These are phyloP conservation scores for Diplosoma virens DNA, from an alignment of 23 tunicate genomes.

Conservation along the genomic window DNA sequence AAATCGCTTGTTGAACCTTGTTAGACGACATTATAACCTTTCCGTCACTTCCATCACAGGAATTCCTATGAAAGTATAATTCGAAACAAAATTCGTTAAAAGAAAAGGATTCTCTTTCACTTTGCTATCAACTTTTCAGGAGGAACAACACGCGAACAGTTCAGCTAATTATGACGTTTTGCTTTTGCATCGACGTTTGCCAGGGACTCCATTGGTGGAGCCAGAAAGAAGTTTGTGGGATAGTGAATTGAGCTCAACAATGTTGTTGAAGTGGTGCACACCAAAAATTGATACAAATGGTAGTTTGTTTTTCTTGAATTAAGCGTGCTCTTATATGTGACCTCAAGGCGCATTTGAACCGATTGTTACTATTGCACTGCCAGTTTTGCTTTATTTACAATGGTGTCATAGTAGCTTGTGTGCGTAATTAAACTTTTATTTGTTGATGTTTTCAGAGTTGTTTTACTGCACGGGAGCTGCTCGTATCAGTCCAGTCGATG, in stretches of 20 bases:
- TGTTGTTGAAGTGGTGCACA: constrained; percentile 88
- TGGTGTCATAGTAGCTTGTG: neutral
- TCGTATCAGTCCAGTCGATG: constrained; percentile 91
- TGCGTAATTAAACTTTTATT: neutral
- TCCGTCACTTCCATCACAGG: constrained; percentile 91
- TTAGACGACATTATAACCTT: constrained; percentile 65
- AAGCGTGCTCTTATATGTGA: too few species aligned
- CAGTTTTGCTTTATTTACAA: too few species aligned
- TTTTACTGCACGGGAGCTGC: constrained; percentile 86
- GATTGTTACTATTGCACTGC: too few species aligned
- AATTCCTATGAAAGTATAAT: constrained; percentile 87
- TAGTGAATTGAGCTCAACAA: constrained; percentile 68
- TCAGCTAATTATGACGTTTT: constrained; percentile 92
- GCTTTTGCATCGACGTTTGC: constrained; percentile 66
- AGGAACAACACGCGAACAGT: constrained; percentile 86
- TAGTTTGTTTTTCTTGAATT: too few species aligned
- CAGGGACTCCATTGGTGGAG: constrained; percentile 47
- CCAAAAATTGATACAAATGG: constrained; percentile 85
- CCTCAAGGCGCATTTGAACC: too few species aligned
- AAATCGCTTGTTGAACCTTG: constrained; percentile 77
- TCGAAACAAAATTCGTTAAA: neutral
- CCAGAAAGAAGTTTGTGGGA: constrained; percentile 33
- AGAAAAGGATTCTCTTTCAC: neutral
- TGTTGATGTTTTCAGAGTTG: constrained; percentile 43
- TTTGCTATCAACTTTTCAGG: constrained; percentile 35